Conservation (phyloP, 1,140 invertebrate genomes). For the Drosophila tropicalis region DNA sequence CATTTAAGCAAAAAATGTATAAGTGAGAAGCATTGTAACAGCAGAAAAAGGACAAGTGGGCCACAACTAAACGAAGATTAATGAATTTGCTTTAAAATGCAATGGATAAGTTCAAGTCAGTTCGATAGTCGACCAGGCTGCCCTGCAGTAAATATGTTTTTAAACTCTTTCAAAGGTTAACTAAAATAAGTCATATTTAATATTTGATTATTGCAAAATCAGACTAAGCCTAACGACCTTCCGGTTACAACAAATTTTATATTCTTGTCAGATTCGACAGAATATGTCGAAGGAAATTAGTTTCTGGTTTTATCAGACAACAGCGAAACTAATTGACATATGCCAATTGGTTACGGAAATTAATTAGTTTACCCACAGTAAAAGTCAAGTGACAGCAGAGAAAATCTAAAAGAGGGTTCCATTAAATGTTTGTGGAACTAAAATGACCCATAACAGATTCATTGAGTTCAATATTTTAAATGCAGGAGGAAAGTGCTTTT, state of each 20-base stretch:
- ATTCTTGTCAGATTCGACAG: too few species aligned
- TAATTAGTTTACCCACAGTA: conserved; percentile 19
- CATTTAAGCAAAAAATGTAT: conserved; percentile 49
- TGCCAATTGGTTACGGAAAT: conserved; percentile 54
- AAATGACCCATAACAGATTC: too few species aligned
- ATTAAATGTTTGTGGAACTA: too few species aligned
- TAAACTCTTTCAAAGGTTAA: too few species aligned
- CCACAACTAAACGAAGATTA: conserved; percentile 54
- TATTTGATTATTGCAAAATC: too few species aligned
- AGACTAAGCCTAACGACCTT: too few species aligned
- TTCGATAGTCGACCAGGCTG: neutral
- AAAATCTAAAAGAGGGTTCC: neutral
- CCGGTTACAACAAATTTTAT: too few species aligned
- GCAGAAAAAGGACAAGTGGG: conserved; percentile 16
- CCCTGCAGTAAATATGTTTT: too few species aligned
- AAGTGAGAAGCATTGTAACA: neutral
- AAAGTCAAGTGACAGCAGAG: conserved; percentile 12
- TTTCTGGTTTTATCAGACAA: conserved; percentile 19
- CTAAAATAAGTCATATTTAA: too few species aligned
- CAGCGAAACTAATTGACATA: conserved; percentile 57
- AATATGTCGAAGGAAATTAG: neutral
- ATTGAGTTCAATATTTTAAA: too few species aligned
- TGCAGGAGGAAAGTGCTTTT: too few species aligned
- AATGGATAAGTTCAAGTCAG: neutral
- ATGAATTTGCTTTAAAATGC: conserved; percentile 33